phyloP scores from a whole-genome alignment of 2,113 vertebrate genomes.

The Strigops habroptila region DNA sequence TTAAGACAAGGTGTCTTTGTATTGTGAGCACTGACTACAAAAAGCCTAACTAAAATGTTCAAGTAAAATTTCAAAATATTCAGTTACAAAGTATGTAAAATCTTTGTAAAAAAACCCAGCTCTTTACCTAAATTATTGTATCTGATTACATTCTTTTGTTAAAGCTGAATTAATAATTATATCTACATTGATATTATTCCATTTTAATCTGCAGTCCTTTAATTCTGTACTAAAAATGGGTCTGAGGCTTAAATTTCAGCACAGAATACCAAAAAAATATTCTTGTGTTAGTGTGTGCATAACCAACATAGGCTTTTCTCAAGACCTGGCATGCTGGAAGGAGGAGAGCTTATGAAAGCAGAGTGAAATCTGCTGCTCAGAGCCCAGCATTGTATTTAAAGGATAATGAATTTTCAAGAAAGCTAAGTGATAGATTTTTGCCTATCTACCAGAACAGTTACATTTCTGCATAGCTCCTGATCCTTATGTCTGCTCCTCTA shows the following conservation, averaged over 20 bases:
- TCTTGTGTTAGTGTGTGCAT: background rate
- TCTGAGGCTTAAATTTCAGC: background rate
- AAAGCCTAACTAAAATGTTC: background rate
- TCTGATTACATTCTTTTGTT: background rate
- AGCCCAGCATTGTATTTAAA: background rate
- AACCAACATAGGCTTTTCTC: background rate
- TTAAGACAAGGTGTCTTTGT: background rate
- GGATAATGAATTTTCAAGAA: background rate
- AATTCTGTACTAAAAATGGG: background rate
- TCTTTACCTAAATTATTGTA: background rate
- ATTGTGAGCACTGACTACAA: background rate
- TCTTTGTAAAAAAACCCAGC: background rate
- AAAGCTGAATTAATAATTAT: background rate
- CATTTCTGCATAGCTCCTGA: background rate
- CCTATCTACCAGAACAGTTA: background rate
- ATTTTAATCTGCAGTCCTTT: background rate
- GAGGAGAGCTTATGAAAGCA: background rate
- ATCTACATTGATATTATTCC: background rate
- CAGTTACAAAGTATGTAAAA: background rate
- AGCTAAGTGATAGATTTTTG: background rate
- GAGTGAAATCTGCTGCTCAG: background rate
- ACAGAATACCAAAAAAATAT: background rate
- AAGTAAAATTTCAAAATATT: background rate
- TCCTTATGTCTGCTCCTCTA: background rate
- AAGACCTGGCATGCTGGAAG: background rate